phyloP scores from a whole-genome alignment of 2,888 invertebrate genomes.

The Orchestes rusci region DNA sequence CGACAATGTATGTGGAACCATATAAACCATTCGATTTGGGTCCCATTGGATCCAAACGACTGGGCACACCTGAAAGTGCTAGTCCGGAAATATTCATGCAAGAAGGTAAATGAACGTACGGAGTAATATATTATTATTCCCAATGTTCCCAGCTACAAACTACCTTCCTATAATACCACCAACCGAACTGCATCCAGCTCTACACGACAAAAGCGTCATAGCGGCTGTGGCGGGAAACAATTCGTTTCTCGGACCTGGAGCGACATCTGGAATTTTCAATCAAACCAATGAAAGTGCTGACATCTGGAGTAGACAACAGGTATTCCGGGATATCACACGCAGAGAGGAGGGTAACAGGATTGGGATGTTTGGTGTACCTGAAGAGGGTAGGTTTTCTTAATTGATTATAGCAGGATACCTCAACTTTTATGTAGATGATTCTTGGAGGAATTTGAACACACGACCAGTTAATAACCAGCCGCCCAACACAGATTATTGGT shows the following conservation, averaged over 20 bases:
- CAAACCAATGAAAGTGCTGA: not conserved
- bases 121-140: not conserved
- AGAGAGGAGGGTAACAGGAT: not conserved
- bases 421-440: slow-evolving; percentile 31
- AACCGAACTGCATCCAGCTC: slow-evolving; percentile 13
- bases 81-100: slow-evolving; percentile 20
- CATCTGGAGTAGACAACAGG: slow-evolving; percentile 11
- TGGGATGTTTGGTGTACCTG: not conserved
- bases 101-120: slow-evolving; percentile 1
- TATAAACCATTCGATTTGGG: slow-evolving; percentile 41
- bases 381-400: too few species aligned
- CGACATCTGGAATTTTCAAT: not conserved
- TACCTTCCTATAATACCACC: not conserved
- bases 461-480: not conserved
- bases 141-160: not conserved
- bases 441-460: slow-evolving; percentile 4
- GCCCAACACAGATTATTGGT: slow-evolving; percentile 25
- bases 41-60: slow-evolving; percentile 44
- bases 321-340: slow-evolving; percentile 10
- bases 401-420: too few species aligned
- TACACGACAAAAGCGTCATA: slow-evolving; percentile 23
- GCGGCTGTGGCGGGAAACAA: slow-evolving; percentile 21
- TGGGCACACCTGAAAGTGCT: slow-evolving; percentile 25
- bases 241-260: slow-evolving; percentile 2
- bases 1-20: slow-evolving; percentile 41